Conservation (phyloP, 2,113 vertebrate genomes). For the Embiotoca jacksoni region DNA sequence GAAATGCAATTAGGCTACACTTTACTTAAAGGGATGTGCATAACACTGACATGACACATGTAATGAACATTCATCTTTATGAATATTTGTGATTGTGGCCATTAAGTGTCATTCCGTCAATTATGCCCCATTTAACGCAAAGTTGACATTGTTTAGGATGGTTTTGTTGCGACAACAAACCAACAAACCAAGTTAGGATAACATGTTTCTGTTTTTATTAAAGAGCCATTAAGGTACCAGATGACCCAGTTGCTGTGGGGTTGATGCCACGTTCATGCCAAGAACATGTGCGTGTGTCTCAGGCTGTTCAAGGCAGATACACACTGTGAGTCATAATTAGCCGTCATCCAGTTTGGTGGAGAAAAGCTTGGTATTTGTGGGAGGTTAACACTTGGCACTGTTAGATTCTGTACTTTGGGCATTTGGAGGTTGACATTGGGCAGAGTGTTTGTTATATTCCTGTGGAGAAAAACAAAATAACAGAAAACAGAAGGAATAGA, state of each 20-base stretch:
- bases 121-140: no score
- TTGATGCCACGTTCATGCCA: slow-evolving; percentile 88
- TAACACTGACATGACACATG: no score
- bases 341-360: slow-evolving; percentile 94
- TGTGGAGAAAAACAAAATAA: slow-evolving; percentile 82
- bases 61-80: no score
- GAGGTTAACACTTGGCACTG: slow-evolving; percentile 92
- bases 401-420: slow-evolving; percentile 95
- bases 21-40: no score
- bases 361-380: slow-evolving; percentile 96
- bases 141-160: no score
- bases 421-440: slow-evolving; percentile 94
- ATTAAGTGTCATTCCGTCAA: no score
- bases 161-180: no score
- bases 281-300: slow-evolving; percentile 88
- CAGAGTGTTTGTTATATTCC: slow-evolving; percentile 96
- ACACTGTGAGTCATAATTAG: slow-evolving; percentile 96
- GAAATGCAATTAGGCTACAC: no score
- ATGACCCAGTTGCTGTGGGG: neutral
- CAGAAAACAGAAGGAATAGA: slow-evolving; percentile 21
- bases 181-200: no score
- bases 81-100: no score
- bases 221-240: no score
- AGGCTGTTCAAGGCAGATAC: slow-evolving; percentile 91
- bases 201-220: no score